Evolutionary conservation across 2,113 vertebrate species (phyloP), one percentile per base, ranked within the genome.

Genomic region (Cervus canadensis): DNA sequence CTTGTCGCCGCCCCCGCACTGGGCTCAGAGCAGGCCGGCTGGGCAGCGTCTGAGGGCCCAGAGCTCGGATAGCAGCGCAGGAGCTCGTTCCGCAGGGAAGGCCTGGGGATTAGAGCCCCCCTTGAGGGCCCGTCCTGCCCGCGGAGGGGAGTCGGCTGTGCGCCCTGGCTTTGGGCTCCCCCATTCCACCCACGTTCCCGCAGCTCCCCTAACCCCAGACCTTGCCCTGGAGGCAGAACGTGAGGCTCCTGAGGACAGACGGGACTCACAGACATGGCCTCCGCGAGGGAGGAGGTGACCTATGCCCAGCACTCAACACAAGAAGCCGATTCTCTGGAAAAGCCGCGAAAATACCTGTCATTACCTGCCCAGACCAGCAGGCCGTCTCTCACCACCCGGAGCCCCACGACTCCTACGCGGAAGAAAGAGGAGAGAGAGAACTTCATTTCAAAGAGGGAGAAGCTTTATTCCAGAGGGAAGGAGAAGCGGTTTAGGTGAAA

Each of bases 401-500:
- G 93, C 92, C 74, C 81, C 28, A 0, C 30, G 7, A 14, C 79
- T 84, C 48, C n/a, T 25, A 71, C 4, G 15, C 19, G 36, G 76
- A 36, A n/a, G 71, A 33, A 52, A 78, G 40, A 25, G 14, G 43
- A 33, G 82, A 25, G 36, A 26, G n/a, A 15, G 88, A 57, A 40
- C 76, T 26, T 74, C 5, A 45, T 90, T 78, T 84, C 78, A 84
- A 59, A 98, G 92, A 97, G 48, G 13, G 89, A 50, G 50, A 79
- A 43, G 15, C 89, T 98, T 97, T 91, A 25, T 26, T 7, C 17
- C 96, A 59, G 87, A 23, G 26, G 43, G 93, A 96, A 4, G 19
- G 85, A 86, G 91, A 97, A 82, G 0, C 54, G 3, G 43, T 78
- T 43, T 60, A 92, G 91, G 71, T 17, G 14, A 97, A 97, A 97